phyloP scores from a whole-genome alignment of 30 jellyfish, hydroid and myxozoan genomes.

The Cassiopea xamachana region DNA sequence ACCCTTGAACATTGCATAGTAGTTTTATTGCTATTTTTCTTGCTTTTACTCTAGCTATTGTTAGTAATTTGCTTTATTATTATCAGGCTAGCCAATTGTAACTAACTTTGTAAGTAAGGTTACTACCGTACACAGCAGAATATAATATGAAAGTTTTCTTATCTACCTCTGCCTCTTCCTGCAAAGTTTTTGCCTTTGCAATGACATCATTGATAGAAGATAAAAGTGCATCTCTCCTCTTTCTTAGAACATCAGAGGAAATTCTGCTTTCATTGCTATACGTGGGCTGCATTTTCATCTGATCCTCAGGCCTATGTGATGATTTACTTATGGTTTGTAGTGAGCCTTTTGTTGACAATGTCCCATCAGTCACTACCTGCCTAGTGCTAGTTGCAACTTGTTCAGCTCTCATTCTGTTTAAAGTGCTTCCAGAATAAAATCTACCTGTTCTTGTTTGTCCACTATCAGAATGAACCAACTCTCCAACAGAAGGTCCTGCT shows the following conservation, averaged over 20 bases:
- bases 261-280: neutral
- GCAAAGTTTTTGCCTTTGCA: neutral
- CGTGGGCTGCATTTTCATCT: neutral
- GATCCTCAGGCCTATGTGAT: neutral
- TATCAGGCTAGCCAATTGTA: too few relatives aligned
- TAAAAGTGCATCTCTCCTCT: neutral
- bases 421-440: neutral
- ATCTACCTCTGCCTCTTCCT: neutral
- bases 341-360: neutral
- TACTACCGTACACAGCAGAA: too few relatives aligned
- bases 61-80: too few relatives aligned
- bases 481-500: neutral
- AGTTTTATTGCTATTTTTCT: too few relatives aligned
- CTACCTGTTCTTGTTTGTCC: neutral
- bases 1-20: too few relatives aligned
- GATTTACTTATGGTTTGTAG: neutral
- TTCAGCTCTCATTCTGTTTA: neutral
- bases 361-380: neutral
- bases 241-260: neutral
- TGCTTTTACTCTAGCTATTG: too few relatives aligned
- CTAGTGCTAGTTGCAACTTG: neutral
- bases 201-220: neutral
- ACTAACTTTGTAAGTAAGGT: too few relatives aligned
- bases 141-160: neutral
- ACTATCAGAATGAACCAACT: neutral